Conservation (phyloP, 2,797 vertebrate genomes). For the Notolepis coatsorum region DNA sequence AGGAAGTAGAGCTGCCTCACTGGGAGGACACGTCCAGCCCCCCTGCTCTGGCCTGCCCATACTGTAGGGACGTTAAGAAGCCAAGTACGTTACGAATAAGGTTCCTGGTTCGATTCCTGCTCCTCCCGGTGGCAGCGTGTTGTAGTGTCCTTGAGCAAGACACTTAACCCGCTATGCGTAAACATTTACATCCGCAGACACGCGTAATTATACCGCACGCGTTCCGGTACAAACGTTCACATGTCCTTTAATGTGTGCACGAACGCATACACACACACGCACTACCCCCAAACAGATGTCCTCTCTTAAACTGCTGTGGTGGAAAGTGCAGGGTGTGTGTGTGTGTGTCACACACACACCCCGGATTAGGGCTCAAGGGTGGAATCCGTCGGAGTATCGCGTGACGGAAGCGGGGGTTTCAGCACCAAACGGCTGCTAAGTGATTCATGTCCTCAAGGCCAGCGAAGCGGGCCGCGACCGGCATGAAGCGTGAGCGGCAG, state of each 20-base stretch:
- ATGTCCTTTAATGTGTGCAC: background rate
- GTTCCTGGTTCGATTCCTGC: no score
- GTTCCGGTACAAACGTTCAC: background rate
- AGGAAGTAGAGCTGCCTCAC: constrained; percentile 54
- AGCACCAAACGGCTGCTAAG: constrained; percentile 30
- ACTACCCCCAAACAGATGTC: constrained; percentile 32
- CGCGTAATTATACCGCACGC: background rate
- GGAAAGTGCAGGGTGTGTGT: constrained; percentile 22
- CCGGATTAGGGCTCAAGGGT: constrained; percentile 21
- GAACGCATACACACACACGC: background rate
- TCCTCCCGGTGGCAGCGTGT: no score
- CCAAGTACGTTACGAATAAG: no score
- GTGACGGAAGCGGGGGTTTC: constrained; percentile 49
- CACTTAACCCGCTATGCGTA: no score
- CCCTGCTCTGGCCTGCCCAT: constrained; percentile 25
- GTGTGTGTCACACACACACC: constrained; percentile 10
- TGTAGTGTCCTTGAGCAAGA: no score
- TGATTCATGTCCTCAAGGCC: constrained; percentile 28
- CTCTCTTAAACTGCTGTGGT: constrained; percentile 10
- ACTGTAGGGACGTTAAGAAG: no score
- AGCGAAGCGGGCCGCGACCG: constrained; percentile 26
- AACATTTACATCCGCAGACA: constrained; percentile 42
- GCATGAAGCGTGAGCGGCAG: constrained; percentile 46
- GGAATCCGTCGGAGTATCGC: constrained; percentile 52
- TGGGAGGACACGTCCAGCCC: constrained; percentile 11